A percentile compares a stretch with the other conserved stretches of the same genome.
Evolutionary conservation across 1,140 invertebrate species (phyloP).

Genomic region (Phymastichus coffea): DNA sequence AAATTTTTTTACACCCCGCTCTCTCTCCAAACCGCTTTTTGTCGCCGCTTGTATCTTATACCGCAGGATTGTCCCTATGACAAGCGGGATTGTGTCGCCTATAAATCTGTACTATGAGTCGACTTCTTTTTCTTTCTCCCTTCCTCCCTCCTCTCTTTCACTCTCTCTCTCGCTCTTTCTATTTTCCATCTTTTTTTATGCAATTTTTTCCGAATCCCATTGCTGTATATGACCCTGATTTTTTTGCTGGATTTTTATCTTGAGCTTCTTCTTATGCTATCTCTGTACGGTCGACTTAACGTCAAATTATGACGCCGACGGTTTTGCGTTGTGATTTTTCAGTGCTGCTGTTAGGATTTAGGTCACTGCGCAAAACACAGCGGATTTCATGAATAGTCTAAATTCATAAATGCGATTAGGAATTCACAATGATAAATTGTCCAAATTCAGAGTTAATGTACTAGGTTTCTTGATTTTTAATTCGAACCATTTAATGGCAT

Average conservation of each 20-base stretch:
- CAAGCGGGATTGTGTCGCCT: slow-evolving; percentile 21
- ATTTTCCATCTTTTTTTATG: slow-evolving; percentile 17
- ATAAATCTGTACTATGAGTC: slow-evolving; percentile 22
- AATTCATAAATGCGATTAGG: too few relatives aligned
- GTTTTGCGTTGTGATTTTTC: slow-evolving; percentile 8
- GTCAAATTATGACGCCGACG: slow-evolving; percentile 11
- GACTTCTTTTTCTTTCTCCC: background rate
- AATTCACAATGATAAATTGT: too few relatives aligned
- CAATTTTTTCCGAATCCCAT: background rate
- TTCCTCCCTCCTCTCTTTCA: background rate
- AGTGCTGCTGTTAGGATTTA: too few relatives aligned
- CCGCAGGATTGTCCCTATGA: background rate
- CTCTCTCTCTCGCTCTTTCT: background rate
- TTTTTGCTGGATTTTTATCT: background rate
- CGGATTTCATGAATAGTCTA: too few relatives aligned
- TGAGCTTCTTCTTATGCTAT: slow-evolving; percentile 15
- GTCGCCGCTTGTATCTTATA: slow-evolving; percentile 12
- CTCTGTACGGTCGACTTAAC: slow-evolving; percentile 5
- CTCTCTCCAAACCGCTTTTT: background rate
- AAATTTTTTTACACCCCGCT: background rate
- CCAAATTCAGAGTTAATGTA: too few relatives aligned
- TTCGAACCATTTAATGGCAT: too few relatives aligned
- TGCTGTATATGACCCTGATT: background rate
- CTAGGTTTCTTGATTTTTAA: too few relatives aligned
- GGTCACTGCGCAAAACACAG: too few relatives aligned